Evolutionary conservation across 2,113 vertebrate species (phyloP).

Genomic region (Athene cunicularia): DNA sequence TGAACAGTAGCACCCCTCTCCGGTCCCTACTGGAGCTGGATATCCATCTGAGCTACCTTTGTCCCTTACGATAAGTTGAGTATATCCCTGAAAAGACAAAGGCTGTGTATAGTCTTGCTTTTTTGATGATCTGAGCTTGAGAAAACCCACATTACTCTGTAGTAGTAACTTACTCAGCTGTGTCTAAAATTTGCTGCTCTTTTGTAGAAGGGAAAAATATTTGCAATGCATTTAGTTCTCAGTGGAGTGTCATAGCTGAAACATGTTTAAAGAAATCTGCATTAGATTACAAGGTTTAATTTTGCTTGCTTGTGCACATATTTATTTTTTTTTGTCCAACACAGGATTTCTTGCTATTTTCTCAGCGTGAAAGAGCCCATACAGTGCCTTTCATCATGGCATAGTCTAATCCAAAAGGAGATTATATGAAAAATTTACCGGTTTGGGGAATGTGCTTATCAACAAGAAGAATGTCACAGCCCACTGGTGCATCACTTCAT

Average conservation of each 20-base stretch:
- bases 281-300: neutral
- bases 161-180: neutral
- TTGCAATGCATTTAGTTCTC: conserved; percentile 2
- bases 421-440: rapidly evolving
- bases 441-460: neutral
- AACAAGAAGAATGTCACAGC: neutral
- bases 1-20: neutral
- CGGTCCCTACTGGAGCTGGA: neutral
- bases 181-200: neutral
- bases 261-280: neutral
- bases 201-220: conserved; percentile 13
- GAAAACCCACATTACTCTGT: neutral
- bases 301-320: neutral
- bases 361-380: neutral
- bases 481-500: neutral
- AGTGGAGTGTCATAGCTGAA: neutral
- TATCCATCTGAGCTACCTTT: neutral
- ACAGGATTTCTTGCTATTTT: neutral
- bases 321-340: neutral
- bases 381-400: neutral
- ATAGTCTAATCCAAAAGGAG: neutral
- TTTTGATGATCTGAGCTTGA: neutral
- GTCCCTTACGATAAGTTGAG: neutral
- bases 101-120: neutral
- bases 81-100: neutral